Conservation (phyloP, 2,113 vertebrate species). For the Strigops habroptila region DNA sequence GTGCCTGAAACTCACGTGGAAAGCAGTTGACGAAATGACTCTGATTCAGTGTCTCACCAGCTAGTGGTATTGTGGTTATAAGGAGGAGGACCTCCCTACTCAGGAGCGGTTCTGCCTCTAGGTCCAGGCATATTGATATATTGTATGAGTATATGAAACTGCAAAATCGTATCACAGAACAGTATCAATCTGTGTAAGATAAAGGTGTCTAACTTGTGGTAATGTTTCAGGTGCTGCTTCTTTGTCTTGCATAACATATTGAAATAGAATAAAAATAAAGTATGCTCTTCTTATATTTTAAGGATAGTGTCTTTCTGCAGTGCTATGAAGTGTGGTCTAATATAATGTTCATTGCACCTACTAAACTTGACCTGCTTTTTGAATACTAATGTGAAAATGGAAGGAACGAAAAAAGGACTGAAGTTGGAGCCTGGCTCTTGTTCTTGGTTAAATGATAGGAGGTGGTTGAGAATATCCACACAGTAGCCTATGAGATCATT, state of each 20-base stretch:
- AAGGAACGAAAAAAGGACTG: not conserved
- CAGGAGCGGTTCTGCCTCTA: not conserved
- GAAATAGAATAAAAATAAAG: not conserved
- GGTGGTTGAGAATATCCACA: not conserved
- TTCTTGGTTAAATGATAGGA: not conserved
- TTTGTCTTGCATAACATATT: not conserved
- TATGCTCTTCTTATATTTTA: not conserved
- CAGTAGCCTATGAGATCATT: not conserved
- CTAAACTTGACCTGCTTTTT: not conserved
- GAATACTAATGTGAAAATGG: not conserved
- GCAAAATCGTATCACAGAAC: not conserved
- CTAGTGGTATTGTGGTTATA: not conserved
- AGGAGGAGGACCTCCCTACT: rapidly evolving
- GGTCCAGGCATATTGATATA: not conserved
- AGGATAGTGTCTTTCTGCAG: not conserved
- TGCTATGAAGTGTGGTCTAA: not conserved
- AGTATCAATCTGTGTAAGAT: not conserved
- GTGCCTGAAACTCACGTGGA: not conserved
- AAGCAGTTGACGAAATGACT: not conserved
- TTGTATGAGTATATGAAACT: not conserved
- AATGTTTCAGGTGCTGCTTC: not conserved
- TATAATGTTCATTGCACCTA: not conserved
- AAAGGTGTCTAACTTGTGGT: not conserved
- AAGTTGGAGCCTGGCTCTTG: not conserved
- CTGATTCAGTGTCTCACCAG: not conserved